Base-by-base conservation (phyloP, 2,888 invertebrate species). In the Lysandra coridon region DNA sequence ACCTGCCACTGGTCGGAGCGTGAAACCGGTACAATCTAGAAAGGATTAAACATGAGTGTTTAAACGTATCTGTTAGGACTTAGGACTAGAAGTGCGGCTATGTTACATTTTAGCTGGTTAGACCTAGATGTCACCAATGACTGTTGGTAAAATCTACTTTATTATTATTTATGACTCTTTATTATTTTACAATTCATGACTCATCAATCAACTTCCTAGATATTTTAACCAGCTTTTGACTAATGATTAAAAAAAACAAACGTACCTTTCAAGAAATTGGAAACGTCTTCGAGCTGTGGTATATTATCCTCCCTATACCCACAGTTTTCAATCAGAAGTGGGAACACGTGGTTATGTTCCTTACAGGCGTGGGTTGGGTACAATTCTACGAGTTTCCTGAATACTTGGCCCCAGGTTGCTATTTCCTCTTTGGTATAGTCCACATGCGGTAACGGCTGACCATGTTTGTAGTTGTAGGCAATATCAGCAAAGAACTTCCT, bases 261-360 rank as follows among this genome's bases (percentile, higher is more conserved):
- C 62, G 82, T 90, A 99, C 99, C 99, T 96, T 97, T 98, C 17
- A 99, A 95, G 89, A 99, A 99, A 85, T 98, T 97, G 0, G 99
- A 99, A 12, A 99, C 97, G 87, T 99, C 99, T 89, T 99, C 97
- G 64, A 99, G 94, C 88, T 99, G 99, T 0, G 99, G 99, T 85
- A 99, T 99, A 85, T 99, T 99, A 86, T 99, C 97, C 83, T 97
- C 98, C 74, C 98, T 95, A 90, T 99, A 99, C 1, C 97, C 98
- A 86, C 99, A 99, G 90, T 99, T 99, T 89, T 99, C 98, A 57
- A 99, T 97, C 23, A 99, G 95, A 73, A 99, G 95, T 0, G 99
- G 99, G 86, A 99, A 98, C 23, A 99, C 98, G 89, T 99, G 98
- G 89, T 99, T 98, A 90, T 99, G 99, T 87, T 99, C 99, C 82